Evolutionary conservation across 2,113 vertebrate species (phyloP), one percentile per base, ranked within the genome.

Genomic region (Podiceps cristatus): DNA sequence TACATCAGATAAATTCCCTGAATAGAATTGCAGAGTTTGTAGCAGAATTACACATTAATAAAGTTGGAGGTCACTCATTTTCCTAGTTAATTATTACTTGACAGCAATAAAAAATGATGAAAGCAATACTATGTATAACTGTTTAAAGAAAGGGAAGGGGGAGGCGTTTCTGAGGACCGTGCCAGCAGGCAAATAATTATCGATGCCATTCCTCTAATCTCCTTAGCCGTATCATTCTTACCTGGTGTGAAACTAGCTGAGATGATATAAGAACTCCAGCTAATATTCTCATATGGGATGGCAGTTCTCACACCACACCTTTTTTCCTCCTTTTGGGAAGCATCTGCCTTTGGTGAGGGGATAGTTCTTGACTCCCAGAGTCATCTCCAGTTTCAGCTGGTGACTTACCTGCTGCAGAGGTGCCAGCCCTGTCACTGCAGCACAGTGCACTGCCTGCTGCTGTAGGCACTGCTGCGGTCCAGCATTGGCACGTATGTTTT

Each of bases 391-490:
- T 33, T 56, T 72, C 27, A 52, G 25, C 2, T 18, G 55, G 50
- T 67, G 82, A 55, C 74, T 55, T 47, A 88, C 95, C 95, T 56
- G 49, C 47, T 0, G 1, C 47, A 25, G 76, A 42, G 15, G 37
- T 47, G 13, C 15, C 56, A 35, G 6, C 33, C 15, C 10, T 24
- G 49, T 98, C 93, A 98, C 42, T 88, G 67, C 18, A 74, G 67
- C 67, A 85, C 3, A 0, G 93, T 84, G 33, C 98, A 98, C 8
- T 67, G 93, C 62, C 91, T 71, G 78, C 60, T 59, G 85, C 98
- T 98, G 93, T 96, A 97, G 28, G 35, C 74, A 16, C 98, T 98
- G 86, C 94, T 97, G 71, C 63, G 94, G 94, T 86, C 94, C 74
- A 98, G 79, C 45, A 31, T 2, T 2, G 95, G 97, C 71, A 93